Percentiles rank a stretch among this genome's conserved stretches.
Conservation (phyloP, 2,113 vertebrate species). For the Pelecanus crispus region DNA sequence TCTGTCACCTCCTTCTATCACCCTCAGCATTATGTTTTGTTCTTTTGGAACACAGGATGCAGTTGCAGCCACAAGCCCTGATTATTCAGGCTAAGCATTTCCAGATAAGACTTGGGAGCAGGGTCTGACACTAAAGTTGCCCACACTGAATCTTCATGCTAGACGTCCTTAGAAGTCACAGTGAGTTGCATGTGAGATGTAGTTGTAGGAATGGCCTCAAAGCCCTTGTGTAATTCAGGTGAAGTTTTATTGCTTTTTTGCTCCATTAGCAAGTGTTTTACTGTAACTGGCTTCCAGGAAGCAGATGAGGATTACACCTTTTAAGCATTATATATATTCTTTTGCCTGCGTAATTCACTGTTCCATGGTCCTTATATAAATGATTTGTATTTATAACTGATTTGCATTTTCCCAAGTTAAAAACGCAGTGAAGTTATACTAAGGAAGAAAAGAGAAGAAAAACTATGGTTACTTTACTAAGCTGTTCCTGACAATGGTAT, state of each 20-base stretch:
- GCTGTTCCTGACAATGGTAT: not conserved
- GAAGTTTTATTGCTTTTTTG: not conserved
- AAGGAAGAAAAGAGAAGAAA: not conserved
- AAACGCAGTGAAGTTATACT: not conserved
- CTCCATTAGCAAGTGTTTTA: not conserved
- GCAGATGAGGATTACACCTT: not conserved
- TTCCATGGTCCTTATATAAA: not conserved
- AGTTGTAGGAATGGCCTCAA: not conserved
- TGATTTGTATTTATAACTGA: not conserved
- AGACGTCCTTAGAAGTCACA: not conserved
- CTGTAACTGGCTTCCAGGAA: not conserved
- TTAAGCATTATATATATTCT: not conserved
- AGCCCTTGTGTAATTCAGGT: not conserved
- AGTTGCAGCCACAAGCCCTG: not conserved
- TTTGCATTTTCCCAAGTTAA: not conserved
- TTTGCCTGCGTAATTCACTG: not conserved
- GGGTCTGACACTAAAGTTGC: not conserved
- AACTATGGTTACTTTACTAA: not conserved
- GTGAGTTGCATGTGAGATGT: not conserved
- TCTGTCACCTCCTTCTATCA: not conserved
- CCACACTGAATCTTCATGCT: not conserved
- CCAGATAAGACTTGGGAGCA: not conserved
- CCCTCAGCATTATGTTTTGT: not conserved
- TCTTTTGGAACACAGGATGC: not conserved
- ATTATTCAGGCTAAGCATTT: not conserved